Conservation (phyloP, 2,797 vertebrate species). For the Erpetoichthys calabaricus region DNA sequence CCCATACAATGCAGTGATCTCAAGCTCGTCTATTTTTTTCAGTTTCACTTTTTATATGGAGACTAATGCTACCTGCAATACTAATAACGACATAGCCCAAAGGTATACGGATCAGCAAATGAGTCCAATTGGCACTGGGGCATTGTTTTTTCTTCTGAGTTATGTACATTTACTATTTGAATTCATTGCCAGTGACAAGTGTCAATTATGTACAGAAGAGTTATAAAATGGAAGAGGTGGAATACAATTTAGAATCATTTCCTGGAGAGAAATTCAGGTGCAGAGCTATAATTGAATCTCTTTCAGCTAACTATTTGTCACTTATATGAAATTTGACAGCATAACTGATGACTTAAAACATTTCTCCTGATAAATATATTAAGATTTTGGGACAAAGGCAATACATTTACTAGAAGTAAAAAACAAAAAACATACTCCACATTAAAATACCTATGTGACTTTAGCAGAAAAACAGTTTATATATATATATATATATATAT, state of each 20-base stretch:
- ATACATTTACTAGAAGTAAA: conserved; percentile 16
- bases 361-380: conserved; percentile 27
- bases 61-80: conserved; percentile 29
- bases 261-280: conserved; percentile 46
- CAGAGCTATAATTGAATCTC: conserved; percentile 63
- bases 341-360: not conserved
- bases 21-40: not conserved
- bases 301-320: conserved; percentile 48
- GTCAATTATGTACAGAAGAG: conserved; percentile 56
- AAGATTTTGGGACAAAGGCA: conserved; percentile 45
- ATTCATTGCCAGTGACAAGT: conserved; percentile 52
- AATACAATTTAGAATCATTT: conserved; percentile 61
- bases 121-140: conserved; percentile 33
- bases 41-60: conserved; percentile 7
- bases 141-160: conserved; percentile 33
- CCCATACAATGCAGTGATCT: conserved; percentile 26
- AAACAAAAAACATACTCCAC: too few relatives aligned
- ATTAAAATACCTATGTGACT: too few relatives aligned
- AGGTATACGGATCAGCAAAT: conserved; percentile 38
- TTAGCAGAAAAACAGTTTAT: too few relatives aligned
- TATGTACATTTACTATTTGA: conserved; percentile 41
- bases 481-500: too few relatives aligned
- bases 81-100: conserved; percentile 27
- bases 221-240: conserved; percentile 43
- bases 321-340: conserved; percentile 11